A percentile compares a stretch with the other conserved stretches of the same genome.
Evolutionary conservation across 2,113 vertebrate genomes (phyloP).

Genomic region (Muntiacus reevesi): DNA sequence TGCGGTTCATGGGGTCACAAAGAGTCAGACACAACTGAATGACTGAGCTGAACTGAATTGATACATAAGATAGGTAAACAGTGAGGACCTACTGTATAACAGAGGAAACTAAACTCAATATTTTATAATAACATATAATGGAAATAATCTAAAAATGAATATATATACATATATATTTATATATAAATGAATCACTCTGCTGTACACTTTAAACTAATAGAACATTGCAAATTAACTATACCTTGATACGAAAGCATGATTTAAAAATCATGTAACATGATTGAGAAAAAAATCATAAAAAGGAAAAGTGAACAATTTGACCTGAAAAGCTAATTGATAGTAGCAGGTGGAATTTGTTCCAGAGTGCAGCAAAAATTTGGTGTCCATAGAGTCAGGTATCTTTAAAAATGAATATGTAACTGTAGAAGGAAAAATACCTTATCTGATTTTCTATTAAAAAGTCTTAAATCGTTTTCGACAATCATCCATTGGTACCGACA

Average conservation of each 20-base stretch:
- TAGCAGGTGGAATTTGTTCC: not conserved
- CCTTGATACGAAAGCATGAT: not conserved
- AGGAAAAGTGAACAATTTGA: not conserved
- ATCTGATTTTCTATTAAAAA: not conserved
- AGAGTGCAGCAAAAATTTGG: not conserved
- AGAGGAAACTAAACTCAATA: not conserved
- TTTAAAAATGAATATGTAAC: not conserved
- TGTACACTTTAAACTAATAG: not conserved
- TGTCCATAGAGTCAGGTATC: too few species aligned
- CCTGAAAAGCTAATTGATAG: not conserved
- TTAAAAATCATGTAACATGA: not conserved
- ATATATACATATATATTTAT: not conserved
- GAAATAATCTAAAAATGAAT: not conserved
- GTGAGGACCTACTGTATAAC: not conserved
- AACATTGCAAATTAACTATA: not conserved
- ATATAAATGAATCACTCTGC: not conserved
- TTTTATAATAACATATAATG: not conserved
- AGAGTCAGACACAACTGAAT: too few species aligned
- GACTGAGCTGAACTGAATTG: too few species aligned
- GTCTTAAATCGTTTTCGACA: not conserved
- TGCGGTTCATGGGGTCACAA: too few species aligned
- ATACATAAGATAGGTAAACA: not conserved
- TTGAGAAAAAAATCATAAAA: not conserved
- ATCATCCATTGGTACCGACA: accelerated
- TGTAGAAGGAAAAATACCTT: not conserved